A percentile compares a stretch with the other conserved stretches of the same genome.
Conservation (phyloP, 2,888 invertebrate species). For the Coremacera marginata region DNA sequence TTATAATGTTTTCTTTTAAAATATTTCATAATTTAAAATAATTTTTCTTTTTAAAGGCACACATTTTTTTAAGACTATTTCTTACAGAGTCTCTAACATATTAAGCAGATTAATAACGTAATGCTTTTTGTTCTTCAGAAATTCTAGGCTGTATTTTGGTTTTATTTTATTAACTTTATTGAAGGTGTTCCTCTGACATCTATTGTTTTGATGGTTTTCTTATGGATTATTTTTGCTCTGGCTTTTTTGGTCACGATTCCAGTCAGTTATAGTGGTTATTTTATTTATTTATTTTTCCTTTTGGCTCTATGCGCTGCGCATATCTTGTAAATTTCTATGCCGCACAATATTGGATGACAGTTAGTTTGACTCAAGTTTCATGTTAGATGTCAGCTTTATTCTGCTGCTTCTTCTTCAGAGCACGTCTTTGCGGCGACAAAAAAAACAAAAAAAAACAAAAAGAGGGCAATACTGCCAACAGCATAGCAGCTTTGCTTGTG, state of each 20-base stretch:
- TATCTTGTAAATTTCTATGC: not conserved
- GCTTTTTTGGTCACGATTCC: conserved; percentile 6
- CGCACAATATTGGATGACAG: conserved; percentile 9
- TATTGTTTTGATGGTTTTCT: not conserved
- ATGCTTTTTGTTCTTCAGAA: too few relatives aligned
- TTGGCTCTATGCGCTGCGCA: not conserved
- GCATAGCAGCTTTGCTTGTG: not conserved
- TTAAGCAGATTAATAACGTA: too few relatives aligned
- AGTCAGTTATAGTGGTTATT: conserved; percentile 8
- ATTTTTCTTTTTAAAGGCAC: too few relatives aligned
- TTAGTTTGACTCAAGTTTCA: conserved; percentile 7
- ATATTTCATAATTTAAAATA: too few relatives aligned
- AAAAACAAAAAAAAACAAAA: not conserved
- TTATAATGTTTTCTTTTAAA: too few relatives aligned
- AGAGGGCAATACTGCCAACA: conserved; percentile 1
- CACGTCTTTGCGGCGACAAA: not conserved
- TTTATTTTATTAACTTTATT: too few relatives aligned
- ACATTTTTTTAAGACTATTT: too few relatives aligned
- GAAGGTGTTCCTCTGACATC: not conserved
- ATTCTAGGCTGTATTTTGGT: too few relatives aligned
- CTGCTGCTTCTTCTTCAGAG: not conserved
- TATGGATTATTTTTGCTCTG: not conserved
- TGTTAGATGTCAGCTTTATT: conserved; percentile 18
- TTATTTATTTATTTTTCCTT: not conserved
- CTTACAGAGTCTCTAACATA: too few relatives aligned